phyloP scores from a whole-genome alignment of 2,797 vertebrate species.

The Hafferia zeledoni region DNA sequence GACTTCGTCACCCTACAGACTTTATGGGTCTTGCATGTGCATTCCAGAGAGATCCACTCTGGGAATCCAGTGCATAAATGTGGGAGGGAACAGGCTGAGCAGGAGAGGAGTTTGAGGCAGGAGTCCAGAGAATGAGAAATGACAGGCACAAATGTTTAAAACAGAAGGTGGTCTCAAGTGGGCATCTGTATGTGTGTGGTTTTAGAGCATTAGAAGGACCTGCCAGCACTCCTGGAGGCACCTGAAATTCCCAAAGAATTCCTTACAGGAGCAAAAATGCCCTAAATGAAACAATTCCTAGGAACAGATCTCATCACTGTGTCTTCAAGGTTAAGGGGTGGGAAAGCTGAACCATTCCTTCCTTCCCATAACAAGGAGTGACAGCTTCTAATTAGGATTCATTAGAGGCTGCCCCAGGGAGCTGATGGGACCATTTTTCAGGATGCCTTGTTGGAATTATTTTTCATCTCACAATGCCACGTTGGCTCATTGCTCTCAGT shows the following conservation, averaged over 20 bases:
- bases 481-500: neutral
- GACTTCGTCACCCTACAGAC: neutral
- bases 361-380: neutral
- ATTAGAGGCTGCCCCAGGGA: conserved; percentile 14
- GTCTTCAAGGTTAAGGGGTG: neutral
- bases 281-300: neutral
- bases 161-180: neutral
- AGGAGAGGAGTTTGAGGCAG: neutral
- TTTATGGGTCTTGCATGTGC: neutral
- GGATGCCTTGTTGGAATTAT: neutral
- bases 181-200: neutral
- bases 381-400: conserved; percentile 37
- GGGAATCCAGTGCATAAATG: neutral
- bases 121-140: neutral
- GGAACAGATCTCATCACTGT: neutral
- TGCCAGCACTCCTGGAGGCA: neutral
- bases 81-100: neutral
- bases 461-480: neutral
- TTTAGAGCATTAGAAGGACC: rapidly evolving
- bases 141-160: neutral
- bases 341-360: neutral
- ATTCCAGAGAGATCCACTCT: neutral
- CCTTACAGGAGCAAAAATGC: neutral
- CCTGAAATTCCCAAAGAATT: neutral
- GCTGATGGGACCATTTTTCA: neutral